Percentiles rank a stretch among this genome's conserved stretches.
These are phyloP conservation scores for Mormyrus proboscirostris DNA, from an alignment of 2,797 vertebrate species.

Conservation along the genomic window DNA sequence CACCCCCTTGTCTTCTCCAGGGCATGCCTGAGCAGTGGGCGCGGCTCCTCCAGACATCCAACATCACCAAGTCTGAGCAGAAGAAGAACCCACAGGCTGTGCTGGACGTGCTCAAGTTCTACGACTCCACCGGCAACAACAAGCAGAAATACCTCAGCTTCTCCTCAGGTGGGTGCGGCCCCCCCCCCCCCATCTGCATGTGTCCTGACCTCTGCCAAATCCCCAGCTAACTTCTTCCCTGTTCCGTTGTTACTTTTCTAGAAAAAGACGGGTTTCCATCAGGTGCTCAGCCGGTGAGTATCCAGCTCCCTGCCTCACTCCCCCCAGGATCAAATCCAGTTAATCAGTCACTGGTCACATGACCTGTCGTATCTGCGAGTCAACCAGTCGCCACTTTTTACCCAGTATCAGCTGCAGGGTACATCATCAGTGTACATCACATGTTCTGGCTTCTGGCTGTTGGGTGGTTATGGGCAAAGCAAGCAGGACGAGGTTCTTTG, in stretches of 20 bases:
- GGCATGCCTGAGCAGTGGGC: slow-evolving; percentile 99
- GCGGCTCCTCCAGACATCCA: slow-evolving; percentile 90
- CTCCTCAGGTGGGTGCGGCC: slow-evolving; percentile 74
- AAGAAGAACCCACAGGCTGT: slow-evolving; percentile 98
- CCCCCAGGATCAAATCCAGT: neutral
- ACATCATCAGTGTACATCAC: neutral
- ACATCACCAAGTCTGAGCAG: slow-evolving; percentile 96
- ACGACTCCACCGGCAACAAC: slow-evolving; percentile 88
- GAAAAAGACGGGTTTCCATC: slow-evolving; percentile 90
- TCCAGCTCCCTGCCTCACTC: neutral
- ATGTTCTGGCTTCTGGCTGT: neutral
- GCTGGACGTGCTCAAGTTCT: slow-evolving; percentile 93
- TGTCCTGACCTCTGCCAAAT: neutral
- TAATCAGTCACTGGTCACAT: neutral
- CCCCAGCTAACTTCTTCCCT: neutral
- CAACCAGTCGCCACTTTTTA: neutral
- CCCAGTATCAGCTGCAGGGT: neutral
- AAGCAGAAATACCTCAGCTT: slow-evolving; percentile 98
- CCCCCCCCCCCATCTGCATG: no score
- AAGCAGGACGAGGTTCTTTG: neutral
- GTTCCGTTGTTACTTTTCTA: slow-evolving; percentile 36
- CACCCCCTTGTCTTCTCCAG: slow-evolving; percentile 47
- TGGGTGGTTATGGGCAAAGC: neutral
- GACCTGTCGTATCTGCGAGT: neutral
- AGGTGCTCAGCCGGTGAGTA: slow-evolving; percentile 80